A percentile compares a stretch with the other conserved stretches of the same genome.
Conservation (phyloP, 2,113 vertebrate species). For the Oncorhynchus keta region DNA sequence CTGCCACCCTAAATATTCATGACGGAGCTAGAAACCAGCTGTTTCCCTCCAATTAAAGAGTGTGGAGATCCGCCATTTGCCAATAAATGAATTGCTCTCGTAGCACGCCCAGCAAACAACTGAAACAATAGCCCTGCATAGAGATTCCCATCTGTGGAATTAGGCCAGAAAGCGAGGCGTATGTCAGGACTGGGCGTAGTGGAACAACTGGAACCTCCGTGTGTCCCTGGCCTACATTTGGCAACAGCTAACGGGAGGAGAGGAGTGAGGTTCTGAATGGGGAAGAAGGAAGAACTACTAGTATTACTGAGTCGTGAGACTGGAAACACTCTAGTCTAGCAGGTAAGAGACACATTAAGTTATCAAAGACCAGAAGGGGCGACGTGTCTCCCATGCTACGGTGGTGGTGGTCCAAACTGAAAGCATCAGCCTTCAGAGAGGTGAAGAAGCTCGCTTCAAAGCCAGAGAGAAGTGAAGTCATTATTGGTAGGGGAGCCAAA, state of each 20-base stretch:
- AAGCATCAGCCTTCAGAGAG: constrained; percentile 26
- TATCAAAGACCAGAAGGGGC: constrained; percentile 56
- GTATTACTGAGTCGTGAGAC: constrained; percentile 33
- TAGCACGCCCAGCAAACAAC: constrained; percentile 19
- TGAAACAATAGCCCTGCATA: constrained; percentile 38
- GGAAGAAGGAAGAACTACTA: constrained; percentile 21
- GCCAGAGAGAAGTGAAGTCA: constrained; percentile 38
- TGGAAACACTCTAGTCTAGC: not conserved
- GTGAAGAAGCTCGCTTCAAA: constrained; percentile 51
- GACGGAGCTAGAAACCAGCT: constrained; percentile 67
- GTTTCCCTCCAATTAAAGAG: constrained; percentile 43
- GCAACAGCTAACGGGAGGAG: not conserved
- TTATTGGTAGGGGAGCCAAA: constrained; percentile 49
- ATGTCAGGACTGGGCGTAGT: constrained; percentile 18
- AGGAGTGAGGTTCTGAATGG: not conserved
- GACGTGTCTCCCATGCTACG: not conserved
- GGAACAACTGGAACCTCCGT: not conserved
- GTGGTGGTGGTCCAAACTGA: constrained; percentile 2
- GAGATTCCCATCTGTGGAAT: constrained; percentile 34
- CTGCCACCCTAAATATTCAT: constrained; percentile 72
- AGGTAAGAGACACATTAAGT: constrained; percentile 61
- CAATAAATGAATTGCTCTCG: constrained; percentile 61
- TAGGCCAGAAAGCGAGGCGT: constrained; percentile 19
- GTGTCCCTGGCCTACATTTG: constrained; percentile 12
- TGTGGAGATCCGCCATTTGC: no score